These are phyloP conservation scores for Oreohelix idahoensis DNA, from an alignment of 1,140 invertebrate genomes.

Conservation along the genomic window DNA sequence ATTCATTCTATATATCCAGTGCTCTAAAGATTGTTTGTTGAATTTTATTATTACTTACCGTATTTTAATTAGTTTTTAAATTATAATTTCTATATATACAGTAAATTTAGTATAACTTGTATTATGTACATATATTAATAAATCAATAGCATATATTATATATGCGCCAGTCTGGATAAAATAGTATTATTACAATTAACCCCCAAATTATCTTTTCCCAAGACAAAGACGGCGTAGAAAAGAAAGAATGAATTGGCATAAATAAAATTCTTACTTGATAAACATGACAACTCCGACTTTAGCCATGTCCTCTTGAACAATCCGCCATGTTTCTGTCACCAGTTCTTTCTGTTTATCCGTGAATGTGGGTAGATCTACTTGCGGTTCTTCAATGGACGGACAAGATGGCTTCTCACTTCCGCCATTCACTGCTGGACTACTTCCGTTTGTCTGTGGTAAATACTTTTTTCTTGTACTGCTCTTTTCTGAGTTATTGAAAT, in stretches of 20 bases:
- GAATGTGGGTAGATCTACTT: constrained; percentile 54
- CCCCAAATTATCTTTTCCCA: too few relatives aligned
- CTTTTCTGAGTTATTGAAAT: not conserved
- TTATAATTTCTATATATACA: too few relatives aligned
- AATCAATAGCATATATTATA: too few relatives aligned
- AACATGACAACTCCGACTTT: constrained; percentile 77
- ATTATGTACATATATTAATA: too few relatives aligned
- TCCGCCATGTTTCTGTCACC: constrained; percentile 74
- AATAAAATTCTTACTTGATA: constrained; percentile 66
- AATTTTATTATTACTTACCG: too few relatives aligned
- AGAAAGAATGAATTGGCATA: not conserved
- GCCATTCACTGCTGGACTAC: constrained; percentile 10
- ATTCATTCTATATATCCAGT: too few relatives aligned
- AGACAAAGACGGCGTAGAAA: too few relatives aligned
- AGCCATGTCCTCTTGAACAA: constrained; percentile 75
- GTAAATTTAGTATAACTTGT: too few relatives aligned
- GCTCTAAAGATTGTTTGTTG: too few relatives aligned
- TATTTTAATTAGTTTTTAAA: too few relatives aligned
- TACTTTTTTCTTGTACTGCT: constrained; percentile 42
- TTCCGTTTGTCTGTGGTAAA: constrained; percentile 33
- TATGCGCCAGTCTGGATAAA: too few relatives aligned
- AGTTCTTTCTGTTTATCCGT: constrained; percentile 74
- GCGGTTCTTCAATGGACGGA: constrained; percentile 34
- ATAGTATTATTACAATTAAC: too few relatives aligned
- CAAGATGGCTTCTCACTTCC: not conserved